Conservation (phyloP, 2,113 vertebrate species). For the Coregonus clupeaformis region DNA sequence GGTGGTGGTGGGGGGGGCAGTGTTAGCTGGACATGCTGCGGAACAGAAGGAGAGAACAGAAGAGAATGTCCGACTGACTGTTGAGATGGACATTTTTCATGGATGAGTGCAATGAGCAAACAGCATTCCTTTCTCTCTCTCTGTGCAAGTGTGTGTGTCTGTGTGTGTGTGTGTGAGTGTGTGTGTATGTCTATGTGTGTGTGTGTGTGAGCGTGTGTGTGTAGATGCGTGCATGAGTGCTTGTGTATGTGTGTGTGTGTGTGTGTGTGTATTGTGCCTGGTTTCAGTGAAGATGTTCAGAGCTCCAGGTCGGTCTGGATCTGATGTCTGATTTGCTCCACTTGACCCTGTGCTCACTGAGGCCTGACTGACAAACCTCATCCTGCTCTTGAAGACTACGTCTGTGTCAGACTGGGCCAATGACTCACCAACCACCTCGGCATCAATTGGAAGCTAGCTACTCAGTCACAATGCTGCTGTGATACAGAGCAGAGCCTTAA, state of each 20-base stretch:
- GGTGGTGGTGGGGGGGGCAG: constrained; percentile 9
- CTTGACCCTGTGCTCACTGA: constrained; percentile 45
- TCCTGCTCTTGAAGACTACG: background rate
- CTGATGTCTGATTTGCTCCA: constrained; percentile 23
- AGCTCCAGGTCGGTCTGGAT: constrained; percentile 23
- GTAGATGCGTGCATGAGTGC: too few relatives aligned
- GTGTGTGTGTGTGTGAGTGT: background rate
- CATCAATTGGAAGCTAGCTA: background rate
- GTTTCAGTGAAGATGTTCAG: constrained; percentile 6
- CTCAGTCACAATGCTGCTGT: background rate
- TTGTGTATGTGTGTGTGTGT: background rate
- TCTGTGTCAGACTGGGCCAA: background rate
- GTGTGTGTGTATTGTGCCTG: background rate
- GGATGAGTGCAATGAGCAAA: constrained; percentile 70
- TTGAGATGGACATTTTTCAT: constrained; percentile 57
- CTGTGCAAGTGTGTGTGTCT: constrained; percentile 28
- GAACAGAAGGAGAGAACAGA: constrained; percentile 45
- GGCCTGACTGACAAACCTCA: constrained; percentile 12
- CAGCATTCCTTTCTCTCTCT: constrained; percentile 64
- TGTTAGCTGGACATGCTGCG: constrained; percentile 46
- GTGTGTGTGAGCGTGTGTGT: too few relatives aligned
- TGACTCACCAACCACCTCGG: background rate
- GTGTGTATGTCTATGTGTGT: too few relatives aligned
- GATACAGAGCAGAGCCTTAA: background rate
- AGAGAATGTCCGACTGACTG: constrained; percentile 60